Percentiles rank a stretch among this genome's conserved stretches.
These are phyloP conservation scores for Exocentrus adspersus DNA, from an alignment of 2,888 invertebrate species.

Conservation along the genomic window DNA sequence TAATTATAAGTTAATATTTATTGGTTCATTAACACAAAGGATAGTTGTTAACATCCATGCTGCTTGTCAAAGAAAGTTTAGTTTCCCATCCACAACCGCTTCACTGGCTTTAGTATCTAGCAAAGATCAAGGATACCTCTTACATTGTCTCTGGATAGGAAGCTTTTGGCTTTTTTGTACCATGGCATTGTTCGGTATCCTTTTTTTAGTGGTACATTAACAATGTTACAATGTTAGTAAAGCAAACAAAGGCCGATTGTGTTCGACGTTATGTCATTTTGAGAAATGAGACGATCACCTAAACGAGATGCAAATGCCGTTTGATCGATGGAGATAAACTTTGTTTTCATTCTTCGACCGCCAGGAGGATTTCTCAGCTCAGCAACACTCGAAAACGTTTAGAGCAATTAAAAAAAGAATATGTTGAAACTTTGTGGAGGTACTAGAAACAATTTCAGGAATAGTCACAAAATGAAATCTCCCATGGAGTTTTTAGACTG, in stretches of 20 bases:
- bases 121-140: constrained; percentile 11
- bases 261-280: not conserved
- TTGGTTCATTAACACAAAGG: too few relatives aligned
- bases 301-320: not conserved
- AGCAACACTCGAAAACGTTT: too few relatives aligned
- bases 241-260: constrained; percentile 1
- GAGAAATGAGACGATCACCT: not conserved
- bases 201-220: not conserved
- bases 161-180: not conserved
- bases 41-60: too few relatives aligned
- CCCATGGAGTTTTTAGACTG: too few relatives aligned
- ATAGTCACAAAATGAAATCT: too few relatives aligned
- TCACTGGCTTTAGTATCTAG: not conserved
- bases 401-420: too few relatives aligned
- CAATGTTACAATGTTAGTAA: constrained; percentile 6
- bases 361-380: not conserved
- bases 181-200: constrained; percentile 4
- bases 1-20: too few relatives aligned
- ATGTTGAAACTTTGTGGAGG: too few relatives aligned
- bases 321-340: not conserved
- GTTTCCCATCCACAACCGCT: not conserved
- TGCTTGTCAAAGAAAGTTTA: too few relatives aligned
- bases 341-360: not conserved
- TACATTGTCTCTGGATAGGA: constrained; percentile 5
- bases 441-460: too few relatives aligned